These are phyloP conservation scores for Thaumetopoea pityocampa DNA, from an alignment of 1,140 invertebrate species.

Conservation along the genomic window DNA sequence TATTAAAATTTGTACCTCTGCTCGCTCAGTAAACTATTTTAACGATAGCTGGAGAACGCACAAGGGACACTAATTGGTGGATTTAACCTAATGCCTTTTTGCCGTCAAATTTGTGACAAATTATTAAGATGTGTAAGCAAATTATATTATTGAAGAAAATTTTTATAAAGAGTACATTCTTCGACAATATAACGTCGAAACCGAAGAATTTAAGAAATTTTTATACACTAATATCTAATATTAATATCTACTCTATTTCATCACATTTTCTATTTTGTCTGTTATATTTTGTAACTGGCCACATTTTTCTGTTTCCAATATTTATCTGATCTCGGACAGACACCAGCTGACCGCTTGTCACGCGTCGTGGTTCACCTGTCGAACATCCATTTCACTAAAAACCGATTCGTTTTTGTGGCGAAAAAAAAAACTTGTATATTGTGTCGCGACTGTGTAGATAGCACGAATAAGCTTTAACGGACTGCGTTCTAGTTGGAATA, in stretches of 20 bases:
- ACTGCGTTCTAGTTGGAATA: conserved; percentile 13
- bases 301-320: conserved; percentile 11
- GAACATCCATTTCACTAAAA: conserved; percentile 22
- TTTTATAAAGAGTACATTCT: no score
- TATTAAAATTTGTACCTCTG: no score
- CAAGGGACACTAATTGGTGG: no score
- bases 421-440: conserved; percentile 13
- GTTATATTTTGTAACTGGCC: conserved; percentile 2
- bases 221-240: background rate
- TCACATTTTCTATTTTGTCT: background rate
- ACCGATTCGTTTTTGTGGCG: conserved; percentile 21
- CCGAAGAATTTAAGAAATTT: no score
- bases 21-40: no score
- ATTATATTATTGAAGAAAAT: no score
- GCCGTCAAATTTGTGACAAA: no score
- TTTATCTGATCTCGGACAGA: conserved; percentile 4
- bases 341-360: conserved; percentile 6
- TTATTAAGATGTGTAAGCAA: no score
- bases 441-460: conserved; percentile 10
- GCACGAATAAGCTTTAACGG: conserved; percentile 17
- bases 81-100: no score
- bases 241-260: background rate
- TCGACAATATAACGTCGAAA: no score
- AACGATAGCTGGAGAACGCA: no score
- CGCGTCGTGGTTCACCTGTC: conserved; percentile 13